These are phyloP conservation scores for Conchocele bisecta DNA, from an alignment of 2,888 invertebrate genomes.

Conservation along the genomic window DNA sequence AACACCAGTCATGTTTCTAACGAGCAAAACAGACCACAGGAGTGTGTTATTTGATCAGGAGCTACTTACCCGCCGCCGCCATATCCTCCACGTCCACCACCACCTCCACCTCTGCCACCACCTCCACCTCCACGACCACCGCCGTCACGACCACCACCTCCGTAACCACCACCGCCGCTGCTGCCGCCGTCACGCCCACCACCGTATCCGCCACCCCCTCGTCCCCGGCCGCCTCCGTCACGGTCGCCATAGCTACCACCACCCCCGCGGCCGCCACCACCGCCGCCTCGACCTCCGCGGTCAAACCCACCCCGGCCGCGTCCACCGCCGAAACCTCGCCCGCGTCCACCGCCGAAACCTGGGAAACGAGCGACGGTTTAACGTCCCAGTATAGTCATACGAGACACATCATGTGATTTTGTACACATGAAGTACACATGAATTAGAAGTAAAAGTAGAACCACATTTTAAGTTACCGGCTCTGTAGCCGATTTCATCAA, in stretches of 20 bases:
- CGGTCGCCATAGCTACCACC: slow-evolving; percentile 86
- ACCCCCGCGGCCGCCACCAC: slow-evolving; percentile 20
- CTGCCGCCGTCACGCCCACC: slow-evolving; percentile 28
- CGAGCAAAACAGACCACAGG: too few species aligned
- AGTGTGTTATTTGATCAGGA: too few species aligned
- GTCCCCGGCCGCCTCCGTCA: slow-evolving; percentile 81
- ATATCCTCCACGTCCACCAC: slow-evolving; percentile 6
- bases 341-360: slow-evolving; percentile 23
- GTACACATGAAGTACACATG: too few species aligned
- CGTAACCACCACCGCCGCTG: slow-evolving; percentile 8
- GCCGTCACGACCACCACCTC: slow-evolving; percentile 14
- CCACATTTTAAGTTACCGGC: too few species aligned
- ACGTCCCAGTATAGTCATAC: too few species aligned
- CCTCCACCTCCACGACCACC: too few species aligned
- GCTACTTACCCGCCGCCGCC: slow-evolving; percentile 2
- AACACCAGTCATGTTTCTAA: too few species aligned
- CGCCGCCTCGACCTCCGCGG: slow-evolving; percentile 86
- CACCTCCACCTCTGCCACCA: too few species aligned
- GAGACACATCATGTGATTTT: too few species aligned
- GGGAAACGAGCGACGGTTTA: too few species aligned
- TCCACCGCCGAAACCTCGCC: slow-evolving; percentile 42
- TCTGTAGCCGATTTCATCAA: too few species aligned
- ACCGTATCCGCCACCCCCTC: slow-evolving; percentile 86
- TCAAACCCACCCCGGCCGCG: slow-evolving; percentile 86
- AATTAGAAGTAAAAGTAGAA: too few species aligned